These are phyloP conservation scores for Lamellibrachia columna DNA, from an alignment of 2,888 invertebrate genomes.

Conservation along the genomic window DNA sequence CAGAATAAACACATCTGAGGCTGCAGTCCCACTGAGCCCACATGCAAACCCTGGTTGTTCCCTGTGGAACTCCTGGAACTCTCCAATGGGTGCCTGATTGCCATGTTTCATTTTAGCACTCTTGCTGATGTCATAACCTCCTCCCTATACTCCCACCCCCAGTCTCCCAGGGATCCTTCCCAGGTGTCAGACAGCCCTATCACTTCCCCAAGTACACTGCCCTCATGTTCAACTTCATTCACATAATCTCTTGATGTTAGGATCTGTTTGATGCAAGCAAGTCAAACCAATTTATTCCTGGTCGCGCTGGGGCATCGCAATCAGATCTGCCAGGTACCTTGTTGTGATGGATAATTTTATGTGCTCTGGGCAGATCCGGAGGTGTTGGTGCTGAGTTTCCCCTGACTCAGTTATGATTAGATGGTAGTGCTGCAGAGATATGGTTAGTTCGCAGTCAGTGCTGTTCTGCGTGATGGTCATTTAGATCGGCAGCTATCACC, in stretches of 20 bases:
- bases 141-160: not conserved
- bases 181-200: not conserved
- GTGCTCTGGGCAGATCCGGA: not conserved
- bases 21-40: no score
- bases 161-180: not conserved
- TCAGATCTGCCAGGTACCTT: not conserved
- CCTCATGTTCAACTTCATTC: not conserved
- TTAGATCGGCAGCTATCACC: not conserved
- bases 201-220: not conserved
- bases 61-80: no score
- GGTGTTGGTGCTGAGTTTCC: not conserved
- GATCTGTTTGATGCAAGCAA: not conserved
- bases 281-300: not conserved
- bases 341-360: not conserved
- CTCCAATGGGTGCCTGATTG: no score
- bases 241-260: not conserved
- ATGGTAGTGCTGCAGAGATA: not conserved
- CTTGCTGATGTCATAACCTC: no score
- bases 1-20: no score
- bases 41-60: no score
- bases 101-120: no score
- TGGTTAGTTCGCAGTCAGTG: not conserved
- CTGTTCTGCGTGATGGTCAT: not conserved
- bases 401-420: not conserved
- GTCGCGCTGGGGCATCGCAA: not conserved